Evolutionary conservation across 2,113 vertebrate species (phyloP).

Genomic region (Urocolius indicus): DNA sequence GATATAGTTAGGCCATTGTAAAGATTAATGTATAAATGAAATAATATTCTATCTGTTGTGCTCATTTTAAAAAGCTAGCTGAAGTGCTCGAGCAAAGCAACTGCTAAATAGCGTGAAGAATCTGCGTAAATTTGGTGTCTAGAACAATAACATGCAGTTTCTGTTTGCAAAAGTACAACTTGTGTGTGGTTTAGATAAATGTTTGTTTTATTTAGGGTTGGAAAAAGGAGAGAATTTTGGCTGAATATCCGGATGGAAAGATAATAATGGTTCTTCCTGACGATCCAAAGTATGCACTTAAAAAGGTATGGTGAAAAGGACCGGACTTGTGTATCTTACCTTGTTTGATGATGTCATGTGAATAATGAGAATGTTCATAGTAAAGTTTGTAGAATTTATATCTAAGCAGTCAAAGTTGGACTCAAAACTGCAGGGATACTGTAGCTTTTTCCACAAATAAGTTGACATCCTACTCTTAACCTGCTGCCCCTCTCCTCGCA

Average conservation of each 20-base stretch:
- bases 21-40: neutral
- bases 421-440: neutral
- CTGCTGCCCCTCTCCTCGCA: neutral
- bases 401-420: neutral
- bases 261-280: slow-evolving; percentile 98
- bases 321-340: neutral
- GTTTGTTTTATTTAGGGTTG: slow-evolving; percentile 86
- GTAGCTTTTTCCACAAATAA: neutral
- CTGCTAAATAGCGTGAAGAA: slow-evolving; percentile 15
- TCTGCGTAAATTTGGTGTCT: slow-evolving; percentile 20
- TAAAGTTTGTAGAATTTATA: neutral
- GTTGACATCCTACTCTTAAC: neutral
- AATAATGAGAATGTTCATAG: neutral
- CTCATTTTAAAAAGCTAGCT: slow-evolving; percentile 52
- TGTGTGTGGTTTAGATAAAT: slow-evolving; percentile 58
- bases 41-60: neutral
- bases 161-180: slow-evolving; percentile 4
- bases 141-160: neutral
- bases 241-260: slow-evolving; percentile 96
- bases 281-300: slow-evolving; percentile 97
- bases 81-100: slow-evolving; percentile 48
- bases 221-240: slow-evolving; percentile 98
- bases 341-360: neutral
- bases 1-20: neutral
- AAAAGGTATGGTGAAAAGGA: slow-evolving; percentile 85